Base-by-base conservation (phyloP, 2,888 invertebrate species). In the Laspeyria flexula region DNA sequence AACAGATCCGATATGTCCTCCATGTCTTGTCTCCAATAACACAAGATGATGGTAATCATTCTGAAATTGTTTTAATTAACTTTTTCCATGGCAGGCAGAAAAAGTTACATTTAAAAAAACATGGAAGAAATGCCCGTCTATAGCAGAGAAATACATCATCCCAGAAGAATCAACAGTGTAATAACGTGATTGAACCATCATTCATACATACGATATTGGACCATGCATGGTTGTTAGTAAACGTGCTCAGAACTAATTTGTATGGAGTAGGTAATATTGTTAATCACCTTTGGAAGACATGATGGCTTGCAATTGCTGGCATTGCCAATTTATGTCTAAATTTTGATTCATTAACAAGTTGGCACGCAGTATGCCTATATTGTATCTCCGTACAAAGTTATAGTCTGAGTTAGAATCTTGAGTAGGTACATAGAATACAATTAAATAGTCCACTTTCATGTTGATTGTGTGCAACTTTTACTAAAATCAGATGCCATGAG, bases 131-230 rank as follows among this genome's bases (percentile, higher is more conserved):
- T n/a, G n/a, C n/a, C n/a, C n/a, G n/a, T n/a, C n/a, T n/a, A n/a
- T 7, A 9, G 4, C 13, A 1, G 15, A 27, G 0, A n/a, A n/a
- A n/a, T n/a, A n/a, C n/a, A n/a, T n/a, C n/a, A 5, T n/a, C 61
- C 73, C 71, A 5, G 73, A 74, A 6, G 74, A 79, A n/a, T 44
- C 57, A 9, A 71, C 71, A 71, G 78, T 81, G 78, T 81, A 79
- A 77, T 82, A 81, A 50, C 75, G 67, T 73, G 55, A 7, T 6
- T 6, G 4, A 7, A 25, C 9, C 25, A 25, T 25, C 25, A 25
- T 25, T 25, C 25, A 25, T 25, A 25, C 25, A 25, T 25, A 18
- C 18, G 25, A 6, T 25, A 7, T 4, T 25, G 25, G 6, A 7
- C 9, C 9, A 25, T 4, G 1, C 25, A 25, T 25, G 7, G 7